Percentiles rank a stretch among this genome's conserved stretches.
Conservation (phyloP, 2,113 vertebrate species). For the Elachura formosa region DNA sequence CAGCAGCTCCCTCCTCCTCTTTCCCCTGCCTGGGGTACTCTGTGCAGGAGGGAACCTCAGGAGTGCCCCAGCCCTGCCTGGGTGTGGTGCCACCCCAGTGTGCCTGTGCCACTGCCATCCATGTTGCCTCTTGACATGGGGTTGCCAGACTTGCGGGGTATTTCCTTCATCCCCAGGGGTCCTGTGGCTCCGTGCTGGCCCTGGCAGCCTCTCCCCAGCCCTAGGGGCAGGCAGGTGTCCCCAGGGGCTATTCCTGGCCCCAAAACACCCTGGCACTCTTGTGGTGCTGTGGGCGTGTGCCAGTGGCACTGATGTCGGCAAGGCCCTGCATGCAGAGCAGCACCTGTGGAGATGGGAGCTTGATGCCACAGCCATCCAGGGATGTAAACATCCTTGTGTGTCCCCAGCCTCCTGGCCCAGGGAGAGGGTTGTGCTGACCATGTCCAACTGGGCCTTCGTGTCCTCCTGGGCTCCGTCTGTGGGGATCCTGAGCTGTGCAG, state of each 20-base stretch:
- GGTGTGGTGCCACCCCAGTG: accelerated
- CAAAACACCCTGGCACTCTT: not conserved
- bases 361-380: not conserved
- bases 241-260: not conserved
- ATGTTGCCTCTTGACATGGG: accelerated
- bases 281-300: not conserved
- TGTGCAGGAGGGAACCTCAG: not conserved
- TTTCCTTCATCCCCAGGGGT: accelerated
- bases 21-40: accelerated
- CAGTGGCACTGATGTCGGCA: not conserved
- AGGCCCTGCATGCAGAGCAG: slow-evolving; percentile 61
- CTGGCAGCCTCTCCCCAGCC: not conserved
- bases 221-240: accelerated
- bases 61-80: not conserved
- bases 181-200: not conserved
- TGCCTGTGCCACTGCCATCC: not conserved
- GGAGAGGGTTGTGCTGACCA: slow-evolving; percentile 38
- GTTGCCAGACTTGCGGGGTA: not conserved
- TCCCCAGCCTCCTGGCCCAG: no score
- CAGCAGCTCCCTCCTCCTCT: not conserved
- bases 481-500: not conserved
- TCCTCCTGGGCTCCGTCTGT: slow-evolving; percentile 53
- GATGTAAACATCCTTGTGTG: accelerated
- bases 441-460: slow-evolving; percentile 75
- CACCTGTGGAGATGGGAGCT: slow-evolving; percentile 31